A percentile compares a stretch with the other conserved stretches of the same genome.
These are phyloP conservation scores for Bellardia bayeri DNA, from an alignment of 2,888 invertebrate species.

Conservation along the genomic window DNA sequence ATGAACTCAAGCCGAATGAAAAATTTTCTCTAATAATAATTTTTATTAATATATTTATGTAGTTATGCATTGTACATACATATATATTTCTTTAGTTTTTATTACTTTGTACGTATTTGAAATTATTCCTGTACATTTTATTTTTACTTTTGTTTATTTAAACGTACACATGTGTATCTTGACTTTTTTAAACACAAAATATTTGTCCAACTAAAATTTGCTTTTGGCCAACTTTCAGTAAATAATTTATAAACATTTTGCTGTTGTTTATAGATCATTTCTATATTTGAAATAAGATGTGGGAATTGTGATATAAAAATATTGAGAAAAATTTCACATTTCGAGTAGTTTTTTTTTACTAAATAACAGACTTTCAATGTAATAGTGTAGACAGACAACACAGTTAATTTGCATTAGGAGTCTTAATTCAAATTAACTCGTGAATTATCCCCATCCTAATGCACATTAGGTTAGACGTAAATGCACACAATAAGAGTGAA, in stretches of 20 bases:
- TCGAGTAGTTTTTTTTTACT: no score
- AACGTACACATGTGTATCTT: conserved; percentile 61
- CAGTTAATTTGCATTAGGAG: no score
- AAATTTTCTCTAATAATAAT: no score
- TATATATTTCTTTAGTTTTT: conserved; percentile 27
- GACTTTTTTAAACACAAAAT: conserved; percentile 1
- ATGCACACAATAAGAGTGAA: no score
- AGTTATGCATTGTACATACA: neutral
- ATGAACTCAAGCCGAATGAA: no score
- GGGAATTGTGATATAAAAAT: neutral
- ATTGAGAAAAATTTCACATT: neutral
- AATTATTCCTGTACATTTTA: neutral
- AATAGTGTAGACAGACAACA: no score
- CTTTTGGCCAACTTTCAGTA: conserved; percentile 12
- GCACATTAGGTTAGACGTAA: no score
- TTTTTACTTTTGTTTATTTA: conserved; percentile 58
- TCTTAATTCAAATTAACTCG: no score
- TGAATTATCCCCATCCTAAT: no score
- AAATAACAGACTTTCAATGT: no score
- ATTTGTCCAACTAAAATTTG: conserved; percentile 47
- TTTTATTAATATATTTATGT: neutral
- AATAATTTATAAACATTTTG: neutral
- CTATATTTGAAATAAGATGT: neutral
- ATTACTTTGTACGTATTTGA: conserved; percentile 1
- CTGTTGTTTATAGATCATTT: conserved; percentile 9